A percentile compares a stretch with the other conserved stretches of the same genome.
Evolutionary conservation across 2,797 vertebrate species (phyloP).

Genomic region (Eidolon dupreanum): DNA sequence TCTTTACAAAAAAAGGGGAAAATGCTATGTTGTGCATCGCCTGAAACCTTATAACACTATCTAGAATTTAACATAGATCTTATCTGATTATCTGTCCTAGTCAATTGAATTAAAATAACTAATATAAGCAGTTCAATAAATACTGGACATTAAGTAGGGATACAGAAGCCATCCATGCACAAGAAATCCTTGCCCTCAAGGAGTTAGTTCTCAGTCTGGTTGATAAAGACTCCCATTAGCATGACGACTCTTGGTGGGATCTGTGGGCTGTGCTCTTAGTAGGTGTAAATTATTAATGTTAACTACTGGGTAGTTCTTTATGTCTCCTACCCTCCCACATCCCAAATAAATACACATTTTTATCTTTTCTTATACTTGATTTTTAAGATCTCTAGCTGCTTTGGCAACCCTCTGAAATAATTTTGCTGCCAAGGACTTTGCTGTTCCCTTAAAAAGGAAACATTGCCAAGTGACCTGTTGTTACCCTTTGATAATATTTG

Average conservation of each 20-base stretch:
- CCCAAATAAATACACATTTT: neutral
- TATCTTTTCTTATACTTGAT: neutral
- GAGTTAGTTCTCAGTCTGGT: neutral
- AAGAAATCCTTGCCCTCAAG: neutral
- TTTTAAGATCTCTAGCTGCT: neutral
- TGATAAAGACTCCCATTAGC: neutral
- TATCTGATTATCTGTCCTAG: neutral
- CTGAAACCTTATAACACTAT: neutral
- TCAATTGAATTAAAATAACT: neutral
- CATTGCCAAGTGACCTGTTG: neutral
- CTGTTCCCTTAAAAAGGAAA: neutral
- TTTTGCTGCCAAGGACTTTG: neutral
- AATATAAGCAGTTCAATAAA: neutral
- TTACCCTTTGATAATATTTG: neutral
- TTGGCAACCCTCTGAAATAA: neutral
- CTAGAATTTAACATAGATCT: neutral
- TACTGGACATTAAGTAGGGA: neutral
- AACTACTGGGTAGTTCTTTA: neutral
- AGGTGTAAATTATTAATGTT: neutral
- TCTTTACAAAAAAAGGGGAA: neutral
- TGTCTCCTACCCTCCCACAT: neutral
- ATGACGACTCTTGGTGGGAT: neutral
- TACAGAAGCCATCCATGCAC: neutral
- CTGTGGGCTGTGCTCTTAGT: neutral
- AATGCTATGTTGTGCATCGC: neutral